Evolutionary conservation across 2,888 invertebrate genomes (phyloP).

Genomic region (Teleogryllus oceanicus): DNA sequence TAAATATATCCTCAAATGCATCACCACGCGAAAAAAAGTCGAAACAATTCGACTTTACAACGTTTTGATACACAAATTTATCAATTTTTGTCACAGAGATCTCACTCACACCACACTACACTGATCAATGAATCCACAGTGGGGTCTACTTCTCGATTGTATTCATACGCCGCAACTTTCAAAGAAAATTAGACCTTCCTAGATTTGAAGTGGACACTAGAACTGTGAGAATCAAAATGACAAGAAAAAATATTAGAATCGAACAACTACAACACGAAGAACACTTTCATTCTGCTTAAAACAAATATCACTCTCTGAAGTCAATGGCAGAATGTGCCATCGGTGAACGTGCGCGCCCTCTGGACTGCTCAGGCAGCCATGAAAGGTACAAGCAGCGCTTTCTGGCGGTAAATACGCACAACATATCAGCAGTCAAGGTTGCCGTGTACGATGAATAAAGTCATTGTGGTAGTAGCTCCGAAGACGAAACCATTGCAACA

Average conservation of each 20-base stretch:
- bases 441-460: background rate
- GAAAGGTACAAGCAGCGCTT: background rate
- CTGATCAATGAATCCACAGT: slow-evolving; percentile 35
- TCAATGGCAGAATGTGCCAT: background rate
- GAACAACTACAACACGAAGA: background rate
- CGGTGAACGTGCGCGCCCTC: background rate
- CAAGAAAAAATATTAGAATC: slow-evolving; percentile 3
- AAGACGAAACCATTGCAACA: too few relatives aligned
- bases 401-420: slow-evolving; percentile 5
- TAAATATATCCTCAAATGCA: slow-evolving; percentile 74
- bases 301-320: background rate
- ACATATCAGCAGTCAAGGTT: background rate
- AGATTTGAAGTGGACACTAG: background rate
- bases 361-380: too few relatives aligned
- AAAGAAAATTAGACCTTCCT: background rate
- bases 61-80: slow-evolving; percentile 36
- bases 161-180: slow-evolving; percentile 26
- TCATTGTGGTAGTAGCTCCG: too few relatives aligned
- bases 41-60: slow-evolving; percentile 35
- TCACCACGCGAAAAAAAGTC: slow-evolving; percentile 53
- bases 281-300: background rate
- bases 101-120: slow-evolving; percentile 35
- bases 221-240: background rate
- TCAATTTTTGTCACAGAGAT: slow-evolving; percentile 31
- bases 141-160: slow-evolving; percentile 30